Evolutionary conservation across 2,113 vertebrate genomes (phyloP), one percentile per base, ranked within the genome.

Genomic region (Miniopterus natalensis): DNA sequence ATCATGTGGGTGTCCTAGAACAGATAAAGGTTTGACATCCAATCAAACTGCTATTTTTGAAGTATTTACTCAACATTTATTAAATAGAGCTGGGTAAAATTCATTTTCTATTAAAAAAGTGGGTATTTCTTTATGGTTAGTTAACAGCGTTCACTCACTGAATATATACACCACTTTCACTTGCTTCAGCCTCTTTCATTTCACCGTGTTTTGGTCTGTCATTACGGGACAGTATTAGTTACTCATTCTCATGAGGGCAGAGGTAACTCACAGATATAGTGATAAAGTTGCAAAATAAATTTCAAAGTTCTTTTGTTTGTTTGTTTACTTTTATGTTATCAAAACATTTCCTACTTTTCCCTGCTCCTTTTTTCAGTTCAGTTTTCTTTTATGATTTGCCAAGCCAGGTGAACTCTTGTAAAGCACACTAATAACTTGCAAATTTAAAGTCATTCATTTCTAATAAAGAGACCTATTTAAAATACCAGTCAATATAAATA

Each of bases 261-360:
- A 55, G 77, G 9, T n/a, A 90, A 74, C 25, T 42, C 18, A 66
- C 11, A 65, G 3, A 81, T 57, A 94, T 49, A 40, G 36, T 1
- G 66, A 49, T 61, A 93, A 77, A 84, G 23, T 68, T 47, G 90
- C 5, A 81, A 88, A 88, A 89, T 9, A 55, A 40, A 80, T 73
- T 66, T 59, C 61, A 68, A 63, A 57, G 11, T 63, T 92, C 20
- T 80, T 78, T 95, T 68, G 8, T 45, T 81, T 84, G 15, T 47
- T 74, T 84, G 6, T 61, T 78, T 47, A 45, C 3, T 85, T 89
- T 47, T 47, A 77, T 65, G 49, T 45, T 79, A 63, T 86, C 45
- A 71, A 88, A 94, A 75, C 29, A 71, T 89, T 89, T 84, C 45
- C 47, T 21, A 80, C 18, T 75, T 79, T 92, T 66, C 49, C 10